Evolutionary conservation across 2,113 vertebrate species (phyloP).

Genomic region (Cygnus buccinator): DNA sequence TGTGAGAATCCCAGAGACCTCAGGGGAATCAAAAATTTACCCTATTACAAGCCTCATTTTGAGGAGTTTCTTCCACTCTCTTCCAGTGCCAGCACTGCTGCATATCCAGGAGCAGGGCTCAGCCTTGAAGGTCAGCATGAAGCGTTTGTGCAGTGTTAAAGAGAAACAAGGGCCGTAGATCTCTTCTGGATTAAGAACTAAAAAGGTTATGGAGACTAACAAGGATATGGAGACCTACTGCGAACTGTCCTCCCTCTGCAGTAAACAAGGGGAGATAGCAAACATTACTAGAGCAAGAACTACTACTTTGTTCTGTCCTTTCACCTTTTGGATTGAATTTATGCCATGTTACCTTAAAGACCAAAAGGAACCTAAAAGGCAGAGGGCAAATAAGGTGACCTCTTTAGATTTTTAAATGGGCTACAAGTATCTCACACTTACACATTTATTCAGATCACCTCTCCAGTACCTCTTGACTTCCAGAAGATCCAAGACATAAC

Average conservation of each 20-base stretch:
- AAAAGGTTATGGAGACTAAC: not conserved
- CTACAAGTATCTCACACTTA: not conserved
- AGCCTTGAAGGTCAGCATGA: not conserved
- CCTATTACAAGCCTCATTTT: not conserved
- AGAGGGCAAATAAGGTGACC: not conserved
- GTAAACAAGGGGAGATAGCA: not conserved
- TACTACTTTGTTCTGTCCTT: not conserved
- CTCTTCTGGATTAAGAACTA: not conserved
- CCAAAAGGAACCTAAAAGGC: not conserved
- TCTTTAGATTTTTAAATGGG: not conserved
- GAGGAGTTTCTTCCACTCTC: not conserved
- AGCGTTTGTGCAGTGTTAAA: not conserved
- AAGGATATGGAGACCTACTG: not conserved
- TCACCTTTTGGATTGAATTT: not conserved
- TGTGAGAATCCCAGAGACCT: constrained; percentile 31
- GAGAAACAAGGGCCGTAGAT: not conserved
- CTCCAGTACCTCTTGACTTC: not conserved
- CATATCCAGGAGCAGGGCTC: not conserved
- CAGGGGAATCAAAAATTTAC: not conserved
- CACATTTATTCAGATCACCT: not conserved
- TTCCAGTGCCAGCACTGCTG: not conserved
- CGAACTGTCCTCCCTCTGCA: not conserved
- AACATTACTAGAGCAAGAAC: not conserved
- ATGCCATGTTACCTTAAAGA: not conserved
- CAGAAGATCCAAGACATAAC: not conserved